Evolutionary conservation across 1,140 invertebrate species (phyloP).

Genomic region (Apis mellifera): Amel_HAv3.1 CM009942.2:2009501-2010000

Average conservation of each 20-base stretch:
- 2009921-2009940: too few species aligned
- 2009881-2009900: neutral
- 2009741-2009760: neutral
- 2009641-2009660: neutral
- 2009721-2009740: neutral
- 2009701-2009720: conserved; percentile 8
- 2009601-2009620: neutral
- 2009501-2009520: too few species aligned
- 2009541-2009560: neutral
- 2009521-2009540: too few species aligned
- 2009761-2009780: neutral
- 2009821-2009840: neutral
- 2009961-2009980: too few species aligned
- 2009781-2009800: neutral
- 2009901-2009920: neutral
- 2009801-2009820: neutral
- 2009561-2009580: neutral
- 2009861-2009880: neutral
- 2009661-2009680: neutral
- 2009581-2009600: neutral
- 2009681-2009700: neutral
- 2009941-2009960: too few species aligned
- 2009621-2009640: neutral
- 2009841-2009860: too few species aligned
- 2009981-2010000: too few species aligned